phyloP scores from a whole-genome alignment of 2,797 vertebrate genomes.

The Pseudochromis fuscus region DNA sequence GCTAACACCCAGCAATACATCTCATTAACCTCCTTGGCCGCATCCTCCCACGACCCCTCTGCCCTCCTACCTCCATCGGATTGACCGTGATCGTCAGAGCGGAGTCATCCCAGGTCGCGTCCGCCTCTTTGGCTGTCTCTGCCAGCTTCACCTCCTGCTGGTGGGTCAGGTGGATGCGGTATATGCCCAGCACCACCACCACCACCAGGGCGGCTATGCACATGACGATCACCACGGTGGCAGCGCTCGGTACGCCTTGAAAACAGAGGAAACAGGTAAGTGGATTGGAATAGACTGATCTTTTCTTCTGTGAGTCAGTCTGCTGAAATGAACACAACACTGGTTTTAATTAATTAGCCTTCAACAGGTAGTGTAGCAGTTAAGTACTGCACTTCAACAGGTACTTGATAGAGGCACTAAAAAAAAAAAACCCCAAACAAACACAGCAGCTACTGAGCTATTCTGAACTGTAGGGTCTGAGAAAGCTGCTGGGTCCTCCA shows the following conservation, averaged over 20 bases:
- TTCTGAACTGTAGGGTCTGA: no score
- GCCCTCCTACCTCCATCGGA: slow-evolving; percentile 91
- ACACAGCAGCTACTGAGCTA: no score
- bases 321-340: neutral
- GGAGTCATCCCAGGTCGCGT: slow-evolving; percentile 91
- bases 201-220: slow-evolving; percentile 91
- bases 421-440: neutral
- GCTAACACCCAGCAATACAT: neutral
- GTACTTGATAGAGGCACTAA: no score
- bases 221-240: slow-evolving; percentile 89
- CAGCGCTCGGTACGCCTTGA: slow-evolving; percentile 89
- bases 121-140: slow-evolving; percentile 84
- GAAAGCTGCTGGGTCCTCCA: no score
- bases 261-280: neutral
- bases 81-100: slow-evolving; percentile 95
- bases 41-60: neutral
- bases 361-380: neutral
- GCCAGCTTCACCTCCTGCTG: slow-evolving; percentile 85
- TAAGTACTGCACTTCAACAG: neutral
- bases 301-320: neutral
- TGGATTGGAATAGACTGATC: neutral
- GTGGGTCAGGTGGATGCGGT: slow-evolving; percentile 88
- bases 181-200: slow-evolving; percentile 90
- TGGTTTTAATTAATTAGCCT: neutral
- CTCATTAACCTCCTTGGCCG: no score